Conservation (phyloP, 2,113 vertebrate species). For the Danio rerio region GRCz12tu NC_133187.1:23712501-23713000, state of each 20-base stretch:
- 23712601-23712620: slow-evolving; percentile 11
- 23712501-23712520: slow-evolving; percentile 23
- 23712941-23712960: neutral
- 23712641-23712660: neutral
- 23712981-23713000: no score
- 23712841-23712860: slow-evolving; percentile 17
- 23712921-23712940: no score
- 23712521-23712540: neutral
- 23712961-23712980: neutral
- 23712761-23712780: neutral
- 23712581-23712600: slow-evolving; percentile 18
- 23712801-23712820: neutral
- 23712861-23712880: slow-evolving; percentile 35
- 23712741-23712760: neutral
- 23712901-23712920: neutral
- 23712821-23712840: slow-evolving; percentile 3
- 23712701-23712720: neutral
- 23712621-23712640: slow-evolving; percentile 2
- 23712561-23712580: neutral
- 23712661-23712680: neutral
- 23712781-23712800: slow-evolving; percentile 27
- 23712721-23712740: neutral
- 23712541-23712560: slow-evolving; percentile 6
- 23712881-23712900: slow-evolving; percentile 30
- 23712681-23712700: neutral